Percentiles rank a stretch among this genome's conserved stretches.
phyloP scores from a whole-genome alignment of 2,113 vertebrate genomes.

The Megatriorchis doriae region DNA sequence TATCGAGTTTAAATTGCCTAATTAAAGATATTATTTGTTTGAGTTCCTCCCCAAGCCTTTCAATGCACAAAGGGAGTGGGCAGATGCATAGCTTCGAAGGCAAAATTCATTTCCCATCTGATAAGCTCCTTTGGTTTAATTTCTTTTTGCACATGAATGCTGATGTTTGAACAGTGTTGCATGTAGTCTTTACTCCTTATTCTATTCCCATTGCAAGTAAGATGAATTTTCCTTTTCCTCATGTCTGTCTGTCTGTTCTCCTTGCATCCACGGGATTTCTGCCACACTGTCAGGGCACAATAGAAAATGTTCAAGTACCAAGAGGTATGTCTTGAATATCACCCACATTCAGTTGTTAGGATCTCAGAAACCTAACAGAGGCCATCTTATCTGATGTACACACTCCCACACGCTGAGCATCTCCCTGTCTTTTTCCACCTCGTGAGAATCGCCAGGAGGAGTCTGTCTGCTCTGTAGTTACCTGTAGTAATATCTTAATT shows the following conservation, averaged over 20 bases:
- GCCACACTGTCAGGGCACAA: background rate
- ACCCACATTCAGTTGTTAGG: background rate
- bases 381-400: background rate
- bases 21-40: background rate
- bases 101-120: background rate
- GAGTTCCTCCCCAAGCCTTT: background rate
- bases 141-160: background rate
- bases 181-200: background rate
- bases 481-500: background rate
- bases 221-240: background rate
- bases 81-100: background rate
- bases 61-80: background rate
- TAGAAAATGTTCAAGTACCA: background rate
- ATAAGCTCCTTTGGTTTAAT: background rate
- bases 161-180: fast-evolving
- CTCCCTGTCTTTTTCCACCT: background rate
- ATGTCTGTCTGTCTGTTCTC: background rate
- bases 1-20: background rate
- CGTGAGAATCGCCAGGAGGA: fast-evolving
- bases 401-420: background rate
- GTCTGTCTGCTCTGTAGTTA: background rate
- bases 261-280: background rate
- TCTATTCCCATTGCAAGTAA: background rate
- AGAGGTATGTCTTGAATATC: too few relatives aligned
- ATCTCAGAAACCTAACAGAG: background rate